Evolutionary conservation across 2,113 vertebrate genomes (phyloP).

Genomic region (Gobius niger): DNA sequence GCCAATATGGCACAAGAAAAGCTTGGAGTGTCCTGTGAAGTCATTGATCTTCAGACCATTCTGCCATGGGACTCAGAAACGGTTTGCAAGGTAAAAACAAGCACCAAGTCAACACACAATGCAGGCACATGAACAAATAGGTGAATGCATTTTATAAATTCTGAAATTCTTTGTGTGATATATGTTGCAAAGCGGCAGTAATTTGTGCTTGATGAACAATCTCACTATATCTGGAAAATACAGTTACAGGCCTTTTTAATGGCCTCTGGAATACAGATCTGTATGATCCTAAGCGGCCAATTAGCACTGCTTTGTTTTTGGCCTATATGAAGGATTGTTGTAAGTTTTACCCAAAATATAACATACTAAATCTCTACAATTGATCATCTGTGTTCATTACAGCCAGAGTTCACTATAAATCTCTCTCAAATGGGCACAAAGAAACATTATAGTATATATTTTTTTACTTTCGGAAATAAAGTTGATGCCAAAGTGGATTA

Average conservation of each 20-base stretch:
- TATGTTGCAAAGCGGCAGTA: conserved; percentile 28
- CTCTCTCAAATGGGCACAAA: no score
- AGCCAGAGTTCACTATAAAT: no score
- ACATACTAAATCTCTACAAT: no score
- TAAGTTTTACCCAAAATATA: no score
- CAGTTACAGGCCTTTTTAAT: conserved; percentile 18
- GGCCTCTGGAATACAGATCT: not conserved
- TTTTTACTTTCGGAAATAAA: no score
- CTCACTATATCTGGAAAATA: conserved; percentile 32
- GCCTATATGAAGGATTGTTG: no score
- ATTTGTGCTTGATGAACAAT: conserved; percentile 40
- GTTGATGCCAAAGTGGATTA: no score
- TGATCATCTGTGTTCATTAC: no score
- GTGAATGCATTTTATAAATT: not conserved
- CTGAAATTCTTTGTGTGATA: conserved; percentile 16
- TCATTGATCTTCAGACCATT: conserved; percentile 95
- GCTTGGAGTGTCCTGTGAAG: conserved; percentile 94
- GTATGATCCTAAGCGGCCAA: no score
- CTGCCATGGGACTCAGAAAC: conserved; percentile 95
- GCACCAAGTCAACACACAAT: not conserved
- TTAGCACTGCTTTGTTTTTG: no score
- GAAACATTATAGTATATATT: no score
- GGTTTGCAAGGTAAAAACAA: conserved; percentile 86
- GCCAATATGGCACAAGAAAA: conserved; percentile 95
- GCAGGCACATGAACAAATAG: not conserved